Conservation (phyloP, 2,888 invertebrate genomes). For the Cantharis nigra region DNA sequence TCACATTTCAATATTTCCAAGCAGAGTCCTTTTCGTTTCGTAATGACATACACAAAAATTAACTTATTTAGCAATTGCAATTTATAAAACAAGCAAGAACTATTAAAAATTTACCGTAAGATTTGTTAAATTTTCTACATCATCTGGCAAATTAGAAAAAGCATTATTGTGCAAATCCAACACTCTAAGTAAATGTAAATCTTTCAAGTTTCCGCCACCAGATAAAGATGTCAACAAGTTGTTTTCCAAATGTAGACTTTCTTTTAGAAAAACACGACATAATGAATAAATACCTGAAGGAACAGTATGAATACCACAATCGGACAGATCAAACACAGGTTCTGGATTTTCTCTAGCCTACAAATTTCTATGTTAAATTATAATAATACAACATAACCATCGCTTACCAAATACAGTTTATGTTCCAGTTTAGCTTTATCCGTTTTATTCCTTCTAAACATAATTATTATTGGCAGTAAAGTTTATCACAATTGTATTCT, state of each 20-base stretch:
- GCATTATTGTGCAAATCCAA: slow-evolving; percentile 71
- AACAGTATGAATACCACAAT: slow-evolving; percentile 73
- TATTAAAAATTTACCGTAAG: slow-evolving; percentile 61
- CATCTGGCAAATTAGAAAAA: slow-evolving; percentile 66
- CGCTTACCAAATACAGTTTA: slow-evolving; percentile 62
- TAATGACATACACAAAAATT: too few species aligned
- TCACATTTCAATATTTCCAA: too few species aligned
- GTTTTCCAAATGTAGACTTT: slow-evolving; percentile 66
- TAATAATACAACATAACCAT: slow-evolving; percentile 2
- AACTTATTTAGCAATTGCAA: neutral
- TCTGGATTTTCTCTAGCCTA: slow-evolving; percentile 81
- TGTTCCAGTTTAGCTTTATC: slow-evolving; percentile 65
- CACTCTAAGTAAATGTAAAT: slow-evolving; percentile 68
- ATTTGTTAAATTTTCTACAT: slow-evolving; percentile 67
- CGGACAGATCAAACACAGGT: slow-evolving; percentile 78
- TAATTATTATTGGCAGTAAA: slow-evolving; percentile 12
- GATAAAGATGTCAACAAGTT: slow-evolving; percentile 72
- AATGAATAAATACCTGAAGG: slow-evolving; percentile 79
- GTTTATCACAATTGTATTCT: neutral
- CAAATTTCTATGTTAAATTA: slow-evolving; percentile 28
- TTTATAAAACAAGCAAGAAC: neutral
- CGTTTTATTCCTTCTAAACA: slow-evolving; percentile 51
- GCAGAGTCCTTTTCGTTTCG: too few species aligned
- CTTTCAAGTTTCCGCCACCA: slow-evolving; percentile 73
- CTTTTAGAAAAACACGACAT: slow-evolving; percentile 82